Percentiles rank a stretch among this genome's conserved stretches.
Conservation (phyloP, 2,888 invertebrate species). For the Drosophila subquinaria region DNA sequence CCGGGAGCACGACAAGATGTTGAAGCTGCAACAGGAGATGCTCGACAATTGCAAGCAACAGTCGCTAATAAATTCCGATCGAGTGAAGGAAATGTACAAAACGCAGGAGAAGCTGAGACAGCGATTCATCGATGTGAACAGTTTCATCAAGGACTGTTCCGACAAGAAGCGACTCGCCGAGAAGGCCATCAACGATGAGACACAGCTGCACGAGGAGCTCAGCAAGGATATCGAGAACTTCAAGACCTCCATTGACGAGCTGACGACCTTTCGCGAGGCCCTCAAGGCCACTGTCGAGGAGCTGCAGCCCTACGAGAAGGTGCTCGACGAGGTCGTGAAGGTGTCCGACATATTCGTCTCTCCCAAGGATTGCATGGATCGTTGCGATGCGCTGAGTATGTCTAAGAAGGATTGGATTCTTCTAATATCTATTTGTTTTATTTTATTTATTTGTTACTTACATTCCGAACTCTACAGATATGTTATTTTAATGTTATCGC, state of each 20-base stretch:
- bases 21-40: constrained; percentile 80
- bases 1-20: constrained; percentile 82
- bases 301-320: constrained; percentile 83
- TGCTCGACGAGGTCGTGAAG: constrained; percentile 83
- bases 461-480: no score
- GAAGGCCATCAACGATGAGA: constrained; percentile 77
- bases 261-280: constrained; percentile 79
- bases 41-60: constrained; percentile 78
- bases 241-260: constrained; percentile 65
- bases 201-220: constrained; percentile 68
- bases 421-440: no score
- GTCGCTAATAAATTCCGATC: constrained; percentile 67
- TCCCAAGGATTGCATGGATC: constrained; percentile 84
- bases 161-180: constrained; percentile 82
- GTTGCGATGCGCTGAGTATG: constrained; percentile 85
- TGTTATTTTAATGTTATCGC: no score
- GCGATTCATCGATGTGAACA: constrained; percentile 84
- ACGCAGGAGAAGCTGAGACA: constrained; percentile 78
- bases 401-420: no score
- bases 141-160: constrained; percentile 84
- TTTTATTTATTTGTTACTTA: no score
- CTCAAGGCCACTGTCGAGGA: constrained; percentile 81
- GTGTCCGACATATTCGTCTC: constrained; percentile 80
- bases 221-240: constrained; percentile 72
- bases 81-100: constrained; percentile 78